These are phyloP conservation scores for Nymphalis c-album DNA, from an alignment of 2,888 invertebrate genomes.

Conservation along the genomic window DNA sequence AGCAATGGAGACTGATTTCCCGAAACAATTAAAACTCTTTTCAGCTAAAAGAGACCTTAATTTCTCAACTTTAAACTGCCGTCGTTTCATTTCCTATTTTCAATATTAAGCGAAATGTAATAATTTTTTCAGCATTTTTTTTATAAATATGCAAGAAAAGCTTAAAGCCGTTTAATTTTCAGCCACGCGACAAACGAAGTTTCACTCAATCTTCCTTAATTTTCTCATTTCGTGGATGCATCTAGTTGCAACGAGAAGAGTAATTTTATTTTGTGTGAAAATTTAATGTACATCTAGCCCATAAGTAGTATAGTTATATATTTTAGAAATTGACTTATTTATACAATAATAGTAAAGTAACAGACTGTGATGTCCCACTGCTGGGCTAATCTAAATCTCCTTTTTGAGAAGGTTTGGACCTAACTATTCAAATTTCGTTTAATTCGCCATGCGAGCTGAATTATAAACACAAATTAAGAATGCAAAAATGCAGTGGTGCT, in stretches of 20 bases:
- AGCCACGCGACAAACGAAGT: constrained; percentile 20
- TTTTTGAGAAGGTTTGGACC: no score
- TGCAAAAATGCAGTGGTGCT: no score
- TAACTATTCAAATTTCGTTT: no score
- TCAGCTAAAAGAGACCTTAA: not conserved
- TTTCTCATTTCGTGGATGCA: constrained; percentile 29
- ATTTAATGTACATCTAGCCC: no score
- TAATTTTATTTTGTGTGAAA: constrained; percentile 19
- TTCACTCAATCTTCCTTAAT: constrained; percentile 30
- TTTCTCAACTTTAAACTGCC: constrained; percentile 11
- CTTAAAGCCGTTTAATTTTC: constrained; percentile 26
- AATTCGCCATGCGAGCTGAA: no score
- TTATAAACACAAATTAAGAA: no score
- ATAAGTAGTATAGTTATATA: no score
- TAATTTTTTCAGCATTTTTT: not conserved
- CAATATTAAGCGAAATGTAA: constrained; percentile 14
- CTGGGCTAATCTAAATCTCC: no score
- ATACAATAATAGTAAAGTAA: no score
- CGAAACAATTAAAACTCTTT: constrained; percentile 17
- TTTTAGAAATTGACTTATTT: no score
- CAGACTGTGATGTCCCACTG: no score
- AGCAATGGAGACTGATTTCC: not conserved
- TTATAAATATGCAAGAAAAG: constrained; percentile 9
- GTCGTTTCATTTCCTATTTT: constrained; percentile 15
- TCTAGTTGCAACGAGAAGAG: constrained; percentile 15